Conservation (phyloP, 2,888 invertebrate species). For the Amphimallon solstitiale region DNA sequence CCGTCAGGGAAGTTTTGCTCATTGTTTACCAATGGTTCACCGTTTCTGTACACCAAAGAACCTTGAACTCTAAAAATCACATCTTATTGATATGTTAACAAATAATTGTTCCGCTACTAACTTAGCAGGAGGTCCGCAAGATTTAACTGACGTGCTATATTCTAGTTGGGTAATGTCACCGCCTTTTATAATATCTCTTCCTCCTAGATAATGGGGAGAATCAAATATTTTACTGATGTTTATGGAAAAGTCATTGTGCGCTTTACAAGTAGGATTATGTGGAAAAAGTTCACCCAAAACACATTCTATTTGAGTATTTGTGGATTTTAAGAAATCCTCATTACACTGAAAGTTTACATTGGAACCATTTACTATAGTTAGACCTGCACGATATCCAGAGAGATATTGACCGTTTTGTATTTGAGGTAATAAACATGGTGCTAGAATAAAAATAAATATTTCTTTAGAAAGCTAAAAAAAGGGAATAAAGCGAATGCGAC, state of each 20-base stretch:
- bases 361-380: slow-evolving; percentile 84
- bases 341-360: slow-evolving; percentile 81
- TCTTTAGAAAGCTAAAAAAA: neutral
- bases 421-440: slow-evolving; percentile 75
- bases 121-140: slow-evolving; percentile 76
- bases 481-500: neutral
- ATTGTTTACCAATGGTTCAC: slow-evolving; percentile 73
- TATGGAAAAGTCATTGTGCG: slow-evolving; percentile 44
- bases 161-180: slow-evolving; percentile 72
- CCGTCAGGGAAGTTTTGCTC: slow-evolving; percentile 80
- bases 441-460: slow-evolving; percentile 58
- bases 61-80: slow-evolving; percentile 73
- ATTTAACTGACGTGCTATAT: slow-evolving; percentile 58
- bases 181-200: slow-evolving; percentile 63
- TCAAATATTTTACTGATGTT: slow-evolving; percentile 47
- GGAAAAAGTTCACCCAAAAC: slow-evolving; percentile 73
- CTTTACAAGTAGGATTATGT: slow-evolving; percentile 65
- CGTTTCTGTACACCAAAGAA: slow-evolving; percentile 80
- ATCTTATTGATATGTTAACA: neutral
- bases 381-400: slow-evolving; percentile 80
- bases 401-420: slow-evolving; percentile 77
- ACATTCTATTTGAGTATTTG: slow-evolving; percentile 71
- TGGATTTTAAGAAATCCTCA: slow-evolving; percentile 64
- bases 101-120: slow-evolving; percentile 55
- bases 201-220: slow-evolving; percentile 61